These are phyloP conservation scores for Caenorhabditis elegans DNA, from an alignment of 1,140 invertebrate genomes.

Conservation along the genomic window WBcel235 BX284602.5:6545501-6546000, in stretches of 20 bases:
- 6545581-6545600: neutral
- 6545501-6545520: neutral
- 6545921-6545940: slow-evolving; percentile 28
- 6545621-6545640: slow-evolving; percentile 1
- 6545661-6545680: neutral
- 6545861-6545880: neutral
- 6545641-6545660: neutral
- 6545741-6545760: neutral
- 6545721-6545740: slow-evolving; percentile 18
- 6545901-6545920: slow-evolving; percentile 31
- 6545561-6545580: slow-evolving; percentile 28
- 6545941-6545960: neutral
- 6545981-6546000: neutral
- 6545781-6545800: slow-evolving; percentile 23
- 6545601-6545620: neutral
- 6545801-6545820: neutral
- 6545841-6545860: neutral
- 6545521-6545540: neutral
- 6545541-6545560: slow-evolving; percentile 25
- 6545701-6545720: neutral
- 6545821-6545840: neutral
- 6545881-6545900: slow-evolving; percentile 28
- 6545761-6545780: slow-evolving; percentile 15
- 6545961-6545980: neutral
- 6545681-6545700: neutral